phyloP scores from a whole-genome alignment of 2,113 vertebrate species.

The Chaetorhynchus papuensis region DNA sequence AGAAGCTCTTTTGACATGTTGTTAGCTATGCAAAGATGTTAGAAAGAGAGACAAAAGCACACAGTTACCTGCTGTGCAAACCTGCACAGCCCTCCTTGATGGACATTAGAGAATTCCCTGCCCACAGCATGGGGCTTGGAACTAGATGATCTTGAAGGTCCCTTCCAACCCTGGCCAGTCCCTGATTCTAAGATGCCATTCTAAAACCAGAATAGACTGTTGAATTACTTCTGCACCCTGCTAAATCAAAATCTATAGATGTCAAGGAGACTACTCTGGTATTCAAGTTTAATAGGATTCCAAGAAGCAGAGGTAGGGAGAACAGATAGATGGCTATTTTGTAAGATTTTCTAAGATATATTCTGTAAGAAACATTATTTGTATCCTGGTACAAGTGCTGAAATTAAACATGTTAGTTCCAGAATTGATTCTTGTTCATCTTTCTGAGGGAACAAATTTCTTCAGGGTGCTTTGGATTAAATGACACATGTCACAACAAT shows the following conservation, averaged over 20 bases:
- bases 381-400: background rate
- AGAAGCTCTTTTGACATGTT: background rate
- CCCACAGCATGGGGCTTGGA: background rate
- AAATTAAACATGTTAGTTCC: background rate
- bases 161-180: background rate
- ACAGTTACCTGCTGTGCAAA: background rate
- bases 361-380: background rate
- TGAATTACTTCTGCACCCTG: background rate
- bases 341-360: background rate
- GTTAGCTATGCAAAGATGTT: constrained; percentile 52
- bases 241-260: background rate
- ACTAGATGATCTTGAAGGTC: background rate
- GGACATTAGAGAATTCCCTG: background rate
- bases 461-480: background rate
- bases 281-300: background rate
- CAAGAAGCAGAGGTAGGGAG: background rate
- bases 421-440: background rate
- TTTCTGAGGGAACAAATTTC: background rate
- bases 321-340: background rate
- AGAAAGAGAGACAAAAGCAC: background rate
- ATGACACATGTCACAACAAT: background rate
- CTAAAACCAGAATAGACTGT: background rate
- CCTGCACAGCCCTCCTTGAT: background rate
- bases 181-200: background rate
- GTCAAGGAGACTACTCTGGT: background rate